Percentiles rank a stretch among this genome's conserved stretches.
Evolutionary conservation across 2,797 vertebrate species (phyloP).

Genomic region (Mastacembelus armatus): DNA sequence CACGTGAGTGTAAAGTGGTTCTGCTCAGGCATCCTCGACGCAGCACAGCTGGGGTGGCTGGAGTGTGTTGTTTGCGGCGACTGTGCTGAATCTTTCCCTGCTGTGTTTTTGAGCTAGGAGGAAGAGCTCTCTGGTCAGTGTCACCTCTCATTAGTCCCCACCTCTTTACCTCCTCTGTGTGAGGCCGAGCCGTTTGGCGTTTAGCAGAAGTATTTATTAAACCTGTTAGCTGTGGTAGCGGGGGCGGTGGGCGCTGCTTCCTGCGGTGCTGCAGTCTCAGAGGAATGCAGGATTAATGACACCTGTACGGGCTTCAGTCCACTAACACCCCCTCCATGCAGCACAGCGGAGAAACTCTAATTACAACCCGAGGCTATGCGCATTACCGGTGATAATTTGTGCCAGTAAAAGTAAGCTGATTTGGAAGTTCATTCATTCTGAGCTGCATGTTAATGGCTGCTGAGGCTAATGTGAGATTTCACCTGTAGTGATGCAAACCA

Average conservation of each 20-base stretch:
- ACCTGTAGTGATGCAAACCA: conserved; percentile 49
- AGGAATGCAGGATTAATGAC: conserved; percentile 60
- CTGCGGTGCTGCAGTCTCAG: conserved; percentile 26
- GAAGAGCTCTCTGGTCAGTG: conserved; percentile 35
- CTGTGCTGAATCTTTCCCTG: conserved; percentile 28
- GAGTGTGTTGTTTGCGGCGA: conserved; percentile 5
- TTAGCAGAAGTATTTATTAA: conserved; percentile 63
- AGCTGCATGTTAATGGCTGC: conserved; percentile 49
- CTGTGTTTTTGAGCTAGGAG: conserved; percentile 34
- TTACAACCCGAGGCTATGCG: conserved; percentile 64
- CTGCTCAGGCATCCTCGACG: not conserved
- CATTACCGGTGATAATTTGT: conserved; percentile 62
- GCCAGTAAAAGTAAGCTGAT: conserved; percentile 43
- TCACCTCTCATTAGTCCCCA: conserved; percentile 44
- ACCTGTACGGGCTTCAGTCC: conserved; percentile 54
- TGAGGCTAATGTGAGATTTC: conserved; percentile 59
- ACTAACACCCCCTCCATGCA: conserved; percentile 28
- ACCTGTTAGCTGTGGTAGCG: conserved; percentile 37
- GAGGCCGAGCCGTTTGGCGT: conserved; percentile 15
- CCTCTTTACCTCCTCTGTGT: conserved; percentile 61
- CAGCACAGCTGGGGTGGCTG: not conserved
- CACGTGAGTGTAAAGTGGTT: no score
- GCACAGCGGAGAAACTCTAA: conserved; percentile 50
- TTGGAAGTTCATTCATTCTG: conserved; percentile 50
- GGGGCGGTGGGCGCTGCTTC: conserved; percentile 29